Percentiles rank a stretch among this genome's conserved stretches.
Evolutionary conservation across 1,140 invertebrate genomes (phyloP).

Genomic region (Nautilus pompilius): DNA sequence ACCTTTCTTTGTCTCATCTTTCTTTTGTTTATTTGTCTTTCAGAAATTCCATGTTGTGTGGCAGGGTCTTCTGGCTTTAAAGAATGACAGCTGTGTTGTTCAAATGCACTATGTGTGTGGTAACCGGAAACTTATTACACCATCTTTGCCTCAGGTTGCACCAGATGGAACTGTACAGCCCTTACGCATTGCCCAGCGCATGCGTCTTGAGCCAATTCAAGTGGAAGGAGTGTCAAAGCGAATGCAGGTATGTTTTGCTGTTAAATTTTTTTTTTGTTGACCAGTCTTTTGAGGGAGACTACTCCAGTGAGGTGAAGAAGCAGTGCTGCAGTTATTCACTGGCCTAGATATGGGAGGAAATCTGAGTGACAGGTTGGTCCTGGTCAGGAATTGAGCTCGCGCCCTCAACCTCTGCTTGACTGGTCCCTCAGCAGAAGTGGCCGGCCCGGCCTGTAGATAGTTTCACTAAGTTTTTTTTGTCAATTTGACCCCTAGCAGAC

Average conservation of each 20-base stretch:
- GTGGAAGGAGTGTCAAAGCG: conserved; percentile 92
- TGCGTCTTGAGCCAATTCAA: conserved; percentile 91
- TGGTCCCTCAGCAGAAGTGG: no score
- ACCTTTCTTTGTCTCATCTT: not conserved
- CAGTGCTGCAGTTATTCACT: no score
- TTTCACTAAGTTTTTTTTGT: no score
- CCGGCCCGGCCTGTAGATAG: no score
- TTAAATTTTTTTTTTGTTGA: not conserved
- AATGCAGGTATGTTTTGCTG: conserved; percentile 78
- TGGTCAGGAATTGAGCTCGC: no score
- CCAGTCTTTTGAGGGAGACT: no score
- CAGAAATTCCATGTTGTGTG: conserved; percentile 75
- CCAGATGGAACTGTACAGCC: conserved; percentile 33
- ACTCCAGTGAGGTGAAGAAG: no score
- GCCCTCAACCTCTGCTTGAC: no score
- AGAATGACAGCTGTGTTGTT: conserved; percentile 93
- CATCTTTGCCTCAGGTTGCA: conserved; percentile 44
- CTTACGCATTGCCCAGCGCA: conserved; percentile 89
- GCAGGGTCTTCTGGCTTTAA: conserved; percentile 90
- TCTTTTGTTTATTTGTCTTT: conserved; percentile 6
- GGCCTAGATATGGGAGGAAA: no score
- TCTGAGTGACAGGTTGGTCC: no score
- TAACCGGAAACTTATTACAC: conserved; percentile 60
- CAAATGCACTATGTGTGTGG: conserved; percentile 98
- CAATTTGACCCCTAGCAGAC: no score